These are phyloP conservation scores for Drosophila lutescens DNA, from an alignment of 2,888 invertebrate species.

Conservation along the genomic window DNA sequence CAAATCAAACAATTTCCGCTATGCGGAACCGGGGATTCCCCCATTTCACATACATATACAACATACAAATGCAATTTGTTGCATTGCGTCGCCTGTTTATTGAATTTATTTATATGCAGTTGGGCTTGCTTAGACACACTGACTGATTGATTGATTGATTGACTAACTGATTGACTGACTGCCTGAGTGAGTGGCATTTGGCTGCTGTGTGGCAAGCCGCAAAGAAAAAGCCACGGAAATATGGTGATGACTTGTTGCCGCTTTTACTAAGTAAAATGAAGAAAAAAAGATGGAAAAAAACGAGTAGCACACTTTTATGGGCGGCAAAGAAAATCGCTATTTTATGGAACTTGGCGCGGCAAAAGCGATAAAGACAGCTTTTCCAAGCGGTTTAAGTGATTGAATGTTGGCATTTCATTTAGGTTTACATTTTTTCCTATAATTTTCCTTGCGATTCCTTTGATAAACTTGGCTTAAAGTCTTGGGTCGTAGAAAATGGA, in stretches of 20 bases:
- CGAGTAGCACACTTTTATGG: slow-evolving; percentile 36
- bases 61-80: slow-evolving; percentile 66
- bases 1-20: slow-evolving; percentile 68
- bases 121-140: slow-evolving; percentile 59
- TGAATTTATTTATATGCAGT: slow-evolving; percentile 74
- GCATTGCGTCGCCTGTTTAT: slow-evolving; percentile 59
- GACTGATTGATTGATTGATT: slow-evolving; percentile 59
- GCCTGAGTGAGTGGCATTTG: slow-evolving; percentile 32
- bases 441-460: background rate
- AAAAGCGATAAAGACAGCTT: background rate
- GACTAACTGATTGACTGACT: slow-evolving; percentile 20
- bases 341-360: background rate
- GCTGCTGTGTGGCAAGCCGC: slow-evolving; percentile 13
- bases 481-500: background rate
- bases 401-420: background rate
- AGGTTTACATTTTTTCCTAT: slow-evolving; percentile 1
- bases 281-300: slow-evolving; percentile 2
- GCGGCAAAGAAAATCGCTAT: slow-evolving; percentile 1
- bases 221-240: slow-evolving; percentile 14
- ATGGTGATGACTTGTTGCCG: slow-evolving; percentile 10
- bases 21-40: slow-evolving; percentile 12
- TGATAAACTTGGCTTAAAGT: slow-evolving; percentile 1
- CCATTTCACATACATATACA: slow-evolving; percentile 5
- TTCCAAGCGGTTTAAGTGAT: background rate
- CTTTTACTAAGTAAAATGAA: background rate